These are phyloP conservation scores for Aethina tumida DNA, from an alignment of 1,140 invertebrate species.

Conservation along the genomic window DNA sequence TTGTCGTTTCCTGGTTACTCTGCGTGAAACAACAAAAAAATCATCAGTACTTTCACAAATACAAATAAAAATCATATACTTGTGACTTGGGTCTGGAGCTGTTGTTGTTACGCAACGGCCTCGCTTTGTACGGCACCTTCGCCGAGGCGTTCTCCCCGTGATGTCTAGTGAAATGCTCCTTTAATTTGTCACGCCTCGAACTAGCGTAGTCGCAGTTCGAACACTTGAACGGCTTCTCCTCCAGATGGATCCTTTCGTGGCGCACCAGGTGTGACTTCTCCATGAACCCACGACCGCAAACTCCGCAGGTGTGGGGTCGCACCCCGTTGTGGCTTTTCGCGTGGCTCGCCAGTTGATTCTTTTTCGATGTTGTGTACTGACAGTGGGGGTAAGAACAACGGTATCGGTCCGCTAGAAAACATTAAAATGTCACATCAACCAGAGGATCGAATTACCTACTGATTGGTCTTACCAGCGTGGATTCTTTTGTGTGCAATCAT, in stretches of 20 bases:
- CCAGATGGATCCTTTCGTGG: slow-evolving; percentile 54
- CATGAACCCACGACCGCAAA: slow-evolving; percentile 54
- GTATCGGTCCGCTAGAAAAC: slow-evolving; percentile 34
- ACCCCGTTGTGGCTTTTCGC: slow-evolving; percentile 52
- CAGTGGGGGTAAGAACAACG: slow-evolving; percentile 52
- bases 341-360: slow-evolving; percentile 55
- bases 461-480: slow-evolving; percentile 42
- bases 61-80: background rate
- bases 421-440: slow-evolving; percentile 1
- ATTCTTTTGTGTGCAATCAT: slow-evolving; percentile 54
- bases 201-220: slow-evolving; percentile 55
- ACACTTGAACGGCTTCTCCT: slow-evolving; percentile 49
- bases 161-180: slow-evolving; percentile 55
- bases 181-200: slow-evolving; percentile 55
- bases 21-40: slow-evolving; percentile 1
- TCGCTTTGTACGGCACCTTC: slow-evolving; percentile 42
- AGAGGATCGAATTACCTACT: background rate
- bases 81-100: slow-evolving; percentile 10
- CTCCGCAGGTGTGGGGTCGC: slow-evolving; percentile 49
- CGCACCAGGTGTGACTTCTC: slow-evolving; percentile 55
- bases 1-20: slow-evolving; percentile 4
- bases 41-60: background rate
- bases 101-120: slow-evolving; percentile 30
- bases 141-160: slow-evolving; percentile 46
- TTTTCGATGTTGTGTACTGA: slow-evolving; percentile 55